Percentiles rank a stretch among this genome's conserved stretches.
These are phyloP conservation scores for Perccottus glenii DNA, from an alignment of 2,113 vertebrate species.

Conservation along the genomic window DNA sequence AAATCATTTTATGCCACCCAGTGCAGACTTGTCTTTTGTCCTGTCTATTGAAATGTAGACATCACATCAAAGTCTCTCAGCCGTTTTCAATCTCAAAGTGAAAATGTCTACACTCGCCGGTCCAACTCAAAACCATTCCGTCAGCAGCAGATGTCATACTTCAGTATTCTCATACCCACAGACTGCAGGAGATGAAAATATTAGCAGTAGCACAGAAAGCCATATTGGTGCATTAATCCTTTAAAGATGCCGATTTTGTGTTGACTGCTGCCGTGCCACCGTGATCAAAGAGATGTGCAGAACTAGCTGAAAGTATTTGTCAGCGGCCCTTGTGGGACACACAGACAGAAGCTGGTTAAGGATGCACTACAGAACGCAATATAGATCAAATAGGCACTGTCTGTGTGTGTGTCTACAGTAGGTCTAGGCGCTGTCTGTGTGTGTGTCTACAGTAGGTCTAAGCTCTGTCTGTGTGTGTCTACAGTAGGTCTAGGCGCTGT, in stretches of 20 bases:
- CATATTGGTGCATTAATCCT: slow-evolving; percentile 30
- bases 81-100: slow-evolving; percentile 12
- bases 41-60: slow-evolving; percentile 31
- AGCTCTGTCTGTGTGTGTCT: no score
- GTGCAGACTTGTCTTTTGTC: background rate
- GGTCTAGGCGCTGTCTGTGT: no score
- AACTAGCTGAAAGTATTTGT: slow-evolving; percentile 9
- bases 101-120: slow-evolving; percentile 53
- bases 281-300: slow-evolving; percentile 42
- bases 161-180: background rate
- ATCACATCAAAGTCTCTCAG: slow-evolving; percentile 30
- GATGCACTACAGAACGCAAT: slow-evolving; percentile 3
- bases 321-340: background rate
- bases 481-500: no score
- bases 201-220: slow-evolving; percentile 10
- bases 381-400: slow-evolving; percentile 11
- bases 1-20: slow-evolving; percentile 1
- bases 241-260: slow-evolving; percentile 38
- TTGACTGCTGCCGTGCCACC: slow-evolving; percentile 34
- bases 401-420: no score
- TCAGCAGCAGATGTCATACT: slow-evolving; percentile 43
- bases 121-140: slow-evolving; percentile 31
- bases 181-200: slow-evolving; percentile 26
- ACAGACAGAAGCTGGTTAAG: slow-evolving; percentile 8
- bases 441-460: no score